Percentiles rank a stretch among this genome's conserved stretches.
These are phyloP conservation scores for Drosophila paranaensis DNA, from an alignment of 2,888 invertebrate genomes.

Conservation along the genomic window DNA sequence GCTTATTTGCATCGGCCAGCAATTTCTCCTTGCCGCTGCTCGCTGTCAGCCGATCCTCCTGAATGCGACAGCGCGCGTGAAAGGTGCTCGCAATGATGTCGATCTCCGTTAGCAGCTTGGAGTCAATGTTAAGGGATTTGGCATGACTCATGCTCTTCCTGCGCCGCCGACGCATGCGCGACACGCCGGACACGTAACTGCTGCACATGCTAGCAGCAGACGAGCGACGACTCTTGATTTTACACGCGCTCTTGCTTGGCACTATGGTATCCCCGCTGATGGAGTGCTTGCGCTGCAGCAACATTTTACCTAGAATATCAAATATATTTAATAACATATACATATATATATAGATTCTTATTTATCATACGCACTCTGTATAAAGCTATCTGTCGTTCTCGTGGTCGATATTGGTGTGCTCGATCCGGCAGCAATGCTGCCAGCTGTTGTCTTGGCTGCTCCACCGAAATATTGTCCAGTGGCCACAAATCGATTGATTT, in stretches of 20 bases:
- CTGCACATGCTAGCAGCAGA: slow-evolving; percentile 84
- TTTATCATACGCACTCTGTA: slow-evolving; percentile 39
- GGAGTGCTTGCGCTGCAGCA: slow-evolving; percentile 75
- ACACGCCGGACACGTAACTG: slow-evolving; percentile 82
- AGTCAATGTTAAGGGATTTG: slow-evolving; percentile 83
- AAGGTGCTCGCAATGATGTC: slow-evolving; percentile 87
- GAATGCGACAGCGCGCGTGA: slow-evolving; percentile 84
- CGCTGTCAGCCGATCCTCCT: slow-evolving; percentile 77
- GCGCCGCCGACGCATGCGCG: slow-evolving; percentile 80
- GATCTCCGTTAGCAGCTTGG: slow-evolving; percentile 86
- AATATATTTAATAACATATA: not conserved
- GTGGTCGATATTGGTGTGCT: slow-evolving; percentile 3
- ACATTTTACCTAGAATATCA: slow-evolving; percentile 59
- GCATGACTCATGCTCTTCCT: slow-evolving; percentile 80
- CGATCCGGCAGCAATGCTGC: slow-evolving; percentile 13
- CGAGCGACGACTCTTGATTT: slow-evolving; percentile 83
- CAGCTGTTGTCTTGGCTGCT: slow-evolving; percentile 39
- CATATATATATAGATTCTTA: not conserved
- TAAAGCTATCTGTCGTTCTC: slow-evolving; percentile 38
- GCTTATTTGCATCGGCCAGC: slow-evolving; percentile 85
- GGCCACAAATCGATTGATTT: slow-evolving; percentile 85
- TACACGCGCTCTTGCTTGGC: slow-evolving; percentile 71
- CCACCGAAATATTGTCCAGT: slow-evolving; percentile 84
- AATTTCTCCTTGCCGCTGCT: slow-evolving; percentile 81
- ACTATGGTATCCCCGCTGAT: slow-evolving; percentile 49